Evolutionary conservation across 2,888 invertebrate genomes (phyloP).

Genomic region (Cataglyphis altisquamis): DNA sequence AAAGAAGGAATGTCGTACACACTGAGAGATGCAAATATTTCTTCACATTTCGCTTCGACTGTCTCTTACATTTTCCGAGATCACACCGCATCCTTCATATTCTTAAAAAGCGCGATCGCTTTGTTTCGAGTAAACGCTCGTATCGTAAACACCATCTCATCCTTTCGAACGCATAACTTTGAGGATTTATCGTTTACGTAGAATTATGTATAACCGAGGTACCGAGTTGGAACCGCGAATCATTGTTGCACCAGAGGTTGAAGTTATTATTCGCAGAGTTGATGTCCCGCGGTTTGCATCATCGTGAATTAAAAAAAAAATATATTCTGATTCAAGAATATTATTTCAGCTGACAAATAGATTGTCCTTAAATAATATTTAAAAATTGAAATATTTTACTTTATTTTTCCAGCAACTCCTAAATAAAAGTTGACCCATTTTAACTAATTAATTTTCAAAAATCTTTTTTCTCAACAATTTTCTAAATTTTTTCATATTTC

Average conservation of each 20-base stretch:
- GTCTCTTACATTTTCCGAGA: background rate
- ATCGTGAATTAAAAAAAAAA: background rate
- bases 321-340: background rate
- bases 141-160: constrained; percentile 35
- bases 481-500: background rate
- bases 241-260: constrained; percentile 9
- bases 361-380: background rate
- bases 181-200: constrained; percentile 47
- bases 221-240: background rate
- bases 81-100: background rate
- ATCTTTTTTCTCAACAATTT: background rate
- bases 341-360: background rate
- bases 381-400: background rate
- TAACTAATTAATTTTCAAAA: background rate
- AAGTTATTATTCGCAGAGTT: constrained; percentile 16
- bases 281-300: background rate
- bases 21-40: background rate
- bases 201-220: constrained; percentile 6
- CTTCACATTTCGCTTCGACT: background rate
- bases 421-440: background rate
- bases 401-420: too few relatives aligned
- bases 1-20: background rate
- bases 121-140: background rate
- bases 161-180: constrained; percentile 27
- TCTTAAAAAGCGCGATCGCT: constrained; percentile 32